Evolutionary conservation across 2,113 vertebrate species (phyloP), one percentile per base, ranked within the genome.

Genomic region (Xyrauchen texanus): DNA sequence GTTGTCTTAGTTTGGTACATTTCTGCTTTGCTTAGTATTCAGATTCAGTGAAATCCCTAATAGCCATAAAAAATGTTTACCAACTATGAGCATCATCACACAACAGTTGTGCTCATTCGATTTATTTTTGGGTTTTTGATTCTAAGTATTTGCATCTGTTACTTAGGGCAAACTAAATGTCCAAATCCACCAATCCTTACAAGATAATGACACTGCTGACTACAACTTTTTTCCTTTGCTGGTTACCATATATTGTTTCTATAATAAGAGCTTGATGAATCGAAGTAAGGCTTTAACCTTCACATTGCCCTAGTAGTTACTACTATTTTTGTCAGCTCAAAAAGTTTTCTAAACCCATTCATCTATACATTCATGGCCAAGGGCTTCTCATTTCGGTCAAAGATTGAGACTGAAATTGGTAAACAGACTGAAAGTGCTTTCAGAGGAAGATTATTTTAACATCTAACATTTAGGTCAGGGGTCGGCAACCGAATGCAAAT

Each of bases 291-390:
- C 0, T 0, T 0, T 0, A 0, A 78, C 16, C 49, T 91, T 16
- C 0, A 0, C 0, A 5, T 0, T 0, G 89, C 90, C n/a, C 85
- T 90, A 8, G 66, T 0, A 57, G 0, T 86, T 15, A 7, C n/a
- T 7, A 3, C 0, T 11, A 61, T 13, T 13, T 34, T 95, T 0
- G 94, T 92, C 0, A 88, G 84, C 0, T 89, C 92, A 71, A 95
- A 94, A 88, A 95, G 95, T 84, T 94, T 92, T 81, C 85, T 98
- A 88, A 99, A 99, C 85, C 97, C 97, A 0, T 89, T 98, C 12
- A 86, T 98, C 53, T 98, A 99, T 0, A 95, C 98, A 62, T 98
- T 98, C 91, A 95, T 98, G 95, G 97, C 96, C 2, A 95, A 96
- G 11, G 95, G 98, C 86, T 96, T 98, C 55, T 87, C 89, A 4